Evolutionary conservation across 2,888 invertebrate species (phyloP), one percentile per base, ranked within the genome.

Genomic region (Proisotoma minuta): DNA sequence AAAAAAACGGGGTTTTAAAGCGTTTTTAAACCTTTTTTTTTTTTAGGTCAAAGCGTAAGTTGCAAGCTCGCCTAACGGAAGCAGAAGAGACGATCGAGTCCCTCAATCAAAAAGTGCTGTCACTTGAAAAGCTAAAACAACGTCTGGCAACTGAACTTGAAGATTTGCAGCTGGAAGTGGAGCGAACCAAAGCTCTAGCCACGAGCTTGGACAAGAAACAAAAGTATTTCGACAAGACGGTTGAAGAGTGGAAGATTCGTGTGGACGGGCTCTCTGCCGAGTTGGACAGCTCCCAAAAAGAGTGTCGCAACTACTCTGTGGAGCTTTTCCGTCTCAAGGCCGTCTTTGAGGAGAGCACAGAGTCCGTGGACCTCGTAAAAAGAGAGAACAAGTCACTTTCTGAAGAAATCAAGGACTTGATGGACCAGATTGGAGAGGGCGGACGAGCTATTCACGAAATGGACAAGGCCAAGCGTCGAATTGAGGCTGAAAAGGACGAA

Each of bases 221-320:
- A 84, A 96, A 97, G 84, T 92, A 93, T 75, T 98, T 99, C 85
- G 99, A 99, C 86, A 97, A 97, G 84, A 94, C 96, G 83, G 91
- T 99, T 79, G 90, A 93, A 75, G 99, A 99, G 87, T 99, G 99
- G 99, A 97, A 98, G 82, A 89, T 95, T 83, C 98, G 98, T 86
- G 92, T 91, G 78, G 95, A 97, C 78, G 97, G 97, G 81, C 86
- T 96, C 76, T 91, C 94, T 73, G 90, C 93, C 76, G 98, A 99
- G 81, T 87, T 99, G 73, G 99, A 99, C 78, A 95, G 94, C 77
- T 92, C 95, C 81, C 97, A 98, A 82, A 95, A 97, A 83, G 99
- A 99, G 82, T 93, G 95, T 87, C 89, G 98, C 81, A 95, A 96
- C 86, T 95, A 95, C 84, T 95, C 96, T 80, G 97, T 98, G 75